Percentiles rank a stretch among this genome's conserved stretches.
Conservation (phyloP, 1,140 invertebrate genomes). For the Mercenaria mercenaria region DNA sequence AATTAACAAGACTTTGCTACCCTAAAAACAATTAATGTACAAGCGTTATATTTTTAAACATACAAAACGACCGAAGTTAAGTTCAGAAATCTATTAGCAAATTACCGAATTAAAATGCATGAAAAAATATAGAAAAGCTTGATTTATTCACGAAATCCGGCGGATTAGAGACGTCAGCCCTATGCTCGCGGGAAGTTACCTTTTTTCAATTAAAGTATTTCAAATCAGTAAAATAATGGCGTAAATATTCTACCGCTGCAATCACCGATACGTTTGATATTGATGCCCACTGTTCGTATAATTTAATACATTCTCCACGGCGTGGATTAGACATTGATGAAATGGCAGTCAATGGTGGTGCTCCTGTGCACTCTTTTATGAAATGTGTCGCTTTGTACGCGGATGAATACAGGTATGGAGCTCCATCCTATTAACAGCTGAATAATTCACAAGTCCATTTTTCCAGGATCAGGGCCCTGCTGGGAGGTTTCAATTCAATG, state of each 20-base stretch:
- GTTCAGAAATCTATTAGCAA: not conserved
- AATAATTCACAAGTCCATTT: conserved; percentile 55
- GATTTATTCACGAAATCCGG: conserved; percentile 53
- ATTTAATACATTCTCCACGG: conserved; percentile 32
- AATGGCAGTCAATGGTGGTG: conserved; percentile 1
- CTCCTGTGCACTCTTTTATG: conserved; percentile 54
- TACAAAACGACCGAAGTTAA: no score
- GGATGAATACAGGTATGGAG: conserved; percentile 4
- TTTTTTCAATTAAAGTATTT: conserved; percentile 50
- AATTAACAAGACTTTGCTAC: no score
- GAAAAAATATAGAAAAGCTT: conserved; percentile 10
- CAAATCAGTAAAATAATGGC: conserved; percentile 55
- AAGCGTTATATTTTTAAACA: no score
- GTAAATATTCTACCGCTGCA: conserved; percentile 18
- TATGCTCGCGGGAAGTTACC: conserved; percentile 12
- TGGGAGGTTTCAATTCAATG: conserved; percentile 14
- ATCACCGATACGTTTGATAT: conserved; percentile 23
- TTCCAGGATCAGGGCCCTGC: conserved; percentile 17
- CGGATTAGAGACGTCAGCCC: conserved; percentile 30
- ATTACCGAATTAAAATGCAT: conserved; percentile 54
- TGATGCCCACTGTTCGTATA: conserved; percentile 41
- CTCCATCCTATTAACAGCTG: conserved; percentile 46
- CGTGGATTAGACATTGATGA: conserved; percentile 46
- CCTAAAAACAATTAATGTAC: not conserved
- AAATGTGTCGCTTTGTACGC: conserved; percentile 53